Evolutionary conservation across 2,888 invertebrate genomes (phyloP), one percentile per base, ranked within the genome.

Genomic region (Drosophila multiciliata): DNA sequence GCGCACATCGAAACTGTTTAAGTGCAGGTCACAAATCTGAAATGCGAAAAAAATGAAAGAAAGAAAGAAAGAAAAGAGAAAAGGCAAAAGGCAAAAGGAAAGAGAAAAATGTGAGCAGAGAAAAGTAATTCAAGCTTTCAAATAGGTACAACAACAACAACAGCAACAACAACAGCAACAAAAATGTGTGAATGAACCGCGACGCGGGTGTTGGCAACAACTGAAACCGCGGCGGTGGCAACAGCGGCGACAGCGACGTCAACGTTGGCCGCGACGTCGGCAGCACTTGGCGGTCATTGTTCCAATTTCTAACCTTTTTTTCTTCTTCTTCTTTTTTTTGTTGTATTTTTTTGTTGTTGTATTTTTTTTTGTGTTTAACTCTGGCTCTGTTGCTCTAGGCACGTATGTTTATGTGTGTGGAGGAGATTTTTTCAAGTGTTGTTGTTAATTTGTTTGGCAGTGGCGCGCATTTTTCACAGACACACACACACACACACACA

Each of bases 281-380:
- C 71, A 79, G 75, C 82, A 77, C 83, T 84, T 87, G 85, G 78
- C 80, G 88, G 88, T 87, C 83, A 85, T 85, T 87, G 84, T 87
- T 78, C 84, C 88, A 87, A 85, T 88, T 84, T 85, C 78, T 84
- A 85, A 87, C 83, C 64, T 75, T 80, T 87, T 84, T 80, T 79
- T 66, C 29, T 54, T 67, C 53, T 26, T 17, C 38, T 57, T 66
- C 72, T 75, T 73, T 76, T 45, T 65, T 66, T 76, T 70, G 65
- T 72, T 73, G 71, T 76, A 40, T 65, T 66, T 75, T 72, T 66
- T 78, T 73, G 78, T 82, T 81, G 78, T 80, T 64, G 52, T 66
- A 54, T 29, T 15, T 48, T 66, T 75, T 73, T 80, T 78, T 83
- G 65, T 60, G 55, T 64, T 72, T 50, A 67, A 71, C 63, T 76